These are phyloP conservation scores for Apis florea DNA, from an alignment of 1,140 invertebrate species.

Conservation along the genomic window DNA sequence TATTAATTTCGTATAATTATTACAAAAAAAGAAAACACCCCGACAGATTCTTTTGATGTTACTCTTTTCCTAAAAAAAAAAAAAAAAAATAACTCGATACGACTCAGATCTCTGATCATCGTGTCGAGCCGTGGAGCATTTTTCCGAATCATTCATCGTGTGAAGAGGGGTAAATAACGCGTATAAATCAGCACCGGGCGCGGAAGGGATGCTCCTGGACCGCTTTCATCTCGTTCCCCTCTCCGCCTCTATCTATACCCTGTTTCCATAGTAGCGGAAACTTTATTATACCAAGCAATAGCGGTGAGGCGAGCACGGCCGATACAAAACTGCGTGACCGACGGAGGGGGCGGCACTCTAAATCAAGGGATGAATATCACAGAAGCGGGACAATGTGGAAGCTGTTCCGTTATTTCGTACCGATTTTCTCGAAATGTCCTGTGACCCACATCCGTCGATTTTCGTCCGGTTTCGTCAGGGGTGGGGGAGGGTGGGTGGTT, in stretches of 20 bases:
- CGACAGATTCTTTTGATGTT: too few species aligned
- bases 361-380: slow-evolving; percentile 4
- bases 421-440: neutral
- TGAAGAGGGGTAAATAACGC: neutral
- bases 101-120: neutral
- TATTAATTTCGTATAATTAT: too few species aligned
- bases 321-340: slow-evolving; percentile 5
- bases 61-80: neutral
- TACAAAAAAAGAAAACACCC: too few species aligned
- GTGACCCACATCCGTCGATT: slow-evolving; percentile 12
- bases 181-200: slow-evolving; percentile 11
- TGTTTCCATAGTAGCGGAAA: slow-evolving; percentile 65
- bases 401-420: slow-evolving; percentile 4
- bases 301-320: neutral
- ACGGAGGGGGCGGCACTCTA: neutral
- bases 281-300: slow-evolving; percentile 54
- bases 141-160: too few species aligned
- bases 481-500: neutral
- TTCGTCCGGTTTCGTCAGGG: neutral
- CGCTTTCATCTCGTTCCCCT: slow-evolving; percentile 54
- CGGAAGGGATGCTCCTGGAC: neutral
- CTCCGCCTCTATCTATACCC: slow-evolving; percentile 58
- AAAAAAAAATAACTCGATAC: neutral
- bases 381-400: neutral
- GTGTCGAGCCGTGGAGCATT: too few species aligned